A percentile compares a stretch with the other conserved stretches of the same genome.
Evolutionary conservation across 2,888 invertebrate species (phyloP).

Genomic region (Caenorhabditis sp.): DNA sequence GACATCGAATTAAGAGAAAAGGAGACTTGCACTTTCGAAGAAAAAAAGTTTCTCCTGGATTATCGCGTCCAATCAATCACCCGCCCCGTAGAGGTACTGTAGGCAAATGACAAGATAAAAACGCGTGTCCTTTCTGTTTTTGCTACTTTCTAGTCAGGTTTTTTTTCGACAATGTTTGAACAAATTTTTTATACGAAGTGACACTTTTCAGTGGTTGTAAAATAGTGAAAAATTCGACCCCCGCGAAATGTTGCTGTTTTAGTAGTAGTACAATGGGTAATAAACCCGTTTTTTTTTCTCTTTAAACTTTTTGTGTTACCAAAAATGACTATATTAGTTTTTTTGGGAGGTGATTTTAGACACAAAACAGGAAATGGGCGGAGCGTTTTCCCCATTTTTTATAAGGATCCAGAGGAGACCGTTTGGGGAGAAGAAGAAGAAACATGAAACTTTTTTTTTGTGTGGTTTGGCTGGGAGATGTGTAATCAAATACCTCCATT

Average conservation of each 20-base stretch:
- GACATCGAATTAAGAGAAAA: background rate
- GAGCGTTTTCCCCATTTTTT: background rate
- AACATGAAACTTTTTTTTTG: background rate
- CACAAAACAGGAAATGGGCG: conserved; percentile 1
- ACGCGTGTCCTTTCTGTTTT: background rate
- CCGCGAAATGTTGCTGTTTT: background rate
- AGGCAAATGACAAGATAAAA: background rate
- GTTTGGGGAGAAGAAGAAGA: background rate
- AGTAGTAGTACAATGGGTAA: background rate
- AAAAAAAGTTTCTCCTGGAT: background rate
- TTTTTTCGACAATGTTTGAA: background rate
- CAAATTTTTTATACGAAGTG: background rate
- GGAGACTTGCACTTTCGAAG: background rate
- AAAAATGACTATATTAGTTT: background rate
- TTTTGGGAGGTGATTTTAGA: background rate
- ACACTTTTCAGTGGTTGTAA: background rate
- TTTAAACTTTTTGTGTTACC: background rate
- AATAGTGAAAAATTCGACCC: background rate
- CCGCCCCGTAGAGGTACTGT: background rate
- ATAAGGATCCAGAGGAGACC: conserved; percentile 1
- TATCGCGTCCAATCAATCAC: background rate
- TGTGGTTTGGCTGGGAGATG: background rate
- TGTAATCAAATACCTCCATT: background rate
- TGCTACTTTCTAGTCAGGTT: background rate
- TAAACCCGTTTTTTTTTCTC: background rate